Percentiles rank a stretch among this genome's conserved stretches.
These are phyloP conservation scores for Regulus satrapa DNA, from an alignment of 2,113 vertebrate species.

Conservation along the genomic window DNA sequence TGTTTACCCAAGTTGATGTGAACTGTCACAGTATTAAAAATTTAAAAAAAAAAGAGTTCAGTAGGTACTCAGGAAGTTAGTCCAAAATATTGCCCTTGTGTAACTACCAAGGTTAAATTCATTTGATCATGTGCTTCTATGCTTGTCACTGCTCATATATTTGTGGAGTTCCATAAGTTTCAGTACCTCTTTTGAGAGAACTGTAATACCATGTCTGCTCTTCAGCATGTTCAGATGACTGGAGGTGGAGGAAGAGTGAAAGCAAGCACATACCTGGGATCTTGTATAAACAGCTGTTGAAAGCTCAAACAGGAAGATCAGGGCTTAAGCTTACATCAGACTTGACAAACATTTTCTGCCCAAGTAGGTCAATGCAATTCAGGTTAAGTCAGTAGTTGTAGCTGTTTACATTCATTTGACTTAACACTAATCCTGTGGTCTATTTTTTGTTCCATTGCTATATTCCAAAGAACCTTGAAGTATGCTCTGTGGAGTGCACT, in stretches of 20 bases:
- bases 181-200: not conserved
- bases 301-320: not conserved
- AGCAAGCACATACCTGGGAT: not conserved
- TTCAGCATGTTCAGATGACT: not conserved
- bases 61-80: not conserved
- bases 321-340: slow-evolving; percentile 10
- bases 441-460: slow-evolving; percentile 5
- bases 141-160: not conserved
- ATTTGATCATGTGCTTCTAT: not conserved
- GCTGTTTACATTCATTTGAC: slow-evolving; percentile 43
- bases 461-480: not conserved
- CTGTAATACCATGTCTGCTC: not conserved
- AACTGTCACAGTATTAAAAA: no score
- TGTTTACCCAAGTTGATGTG: not conserved
- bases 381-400: slow-evolving; percentile 47
- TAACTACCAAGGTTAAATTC: not conserved
- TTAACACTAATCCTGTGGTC: not conserved
- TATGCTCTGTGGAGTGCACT: not conserved
- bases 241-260: not conserved
- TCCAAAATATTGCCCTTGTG: not conserved
- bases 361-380: slow-evolving; percentile 58
- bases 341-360: slow-evolving; percentile 48
- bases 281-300: not conserved
- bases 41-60: not conserved
- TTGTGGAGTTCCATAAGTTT: not conserved